Conservation (phyloP, 2,797 vertebrate genomes). For the Lycodopsis pacificus region DNA sequence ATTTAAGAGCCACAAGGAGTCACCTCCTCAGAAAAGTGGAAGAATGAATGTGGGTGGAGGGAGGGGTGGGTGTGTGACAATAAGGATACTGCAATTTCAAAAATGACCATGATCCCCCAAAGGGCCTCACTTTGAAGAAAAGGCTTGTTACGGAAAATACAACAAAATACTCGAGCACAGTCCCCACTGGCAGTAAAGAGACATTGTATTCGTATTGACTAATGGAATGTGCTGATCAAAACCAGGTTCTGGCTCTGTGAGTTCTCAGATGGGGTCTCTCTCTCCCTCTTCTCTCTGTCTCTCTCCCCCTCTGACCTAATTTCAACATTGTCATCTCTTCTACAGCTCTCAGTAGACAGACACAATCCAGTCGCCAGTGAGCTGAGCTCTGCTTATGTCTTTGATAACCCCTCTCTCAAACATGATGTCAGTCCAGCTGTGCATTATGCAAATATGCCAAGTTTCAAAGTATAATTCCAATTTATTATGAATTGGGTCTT, state of each 20-base stretch:
- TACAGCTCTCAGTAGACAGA: slow-evolving; percentile 26
- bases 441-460: neutral
- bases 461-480: neutral
- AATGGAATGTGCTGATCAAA: slow-evolving; percentile 58
- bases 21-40: neutral
- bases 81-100: slow-evolving; percentile 14
- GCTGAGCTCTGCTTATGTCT: neutral
- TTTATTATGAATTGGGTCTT: neutral
- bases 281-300: slow-evolving; percentile 4
- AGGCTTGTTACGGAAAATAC: neutral
- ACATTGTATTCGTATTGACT: slow-evolving; percentile 43
- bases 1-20: neutral
- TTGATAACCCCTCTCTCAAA: slow-evolving; percentile 1
- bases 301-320: slow-evolving; percentile 39
- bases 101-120: slow-evolving; percentile 18
- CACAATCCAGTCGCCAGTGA: slow-evolving; percentile 9
- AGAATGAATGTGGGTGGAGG: neutral
- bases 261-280: slow-evolving; percentile 45
- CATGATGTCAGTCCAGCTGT: slow-evolving; percentile 16
- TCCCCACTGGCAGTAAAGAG: slow-evolving; percentile 23
- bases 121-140: neutral
- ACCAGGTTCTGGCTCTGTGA: slow-evolving; percentile 53
- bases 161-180: slow-evolving; percentile 10
- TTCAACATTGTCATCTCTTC: slow-evolving; percentile 38
- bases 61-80: slow-evolving; percentile 14